Base-by-base conservation (phyloP, 2,113 vertebrate species). In the Nothoprocta perdicaria region DNA sequence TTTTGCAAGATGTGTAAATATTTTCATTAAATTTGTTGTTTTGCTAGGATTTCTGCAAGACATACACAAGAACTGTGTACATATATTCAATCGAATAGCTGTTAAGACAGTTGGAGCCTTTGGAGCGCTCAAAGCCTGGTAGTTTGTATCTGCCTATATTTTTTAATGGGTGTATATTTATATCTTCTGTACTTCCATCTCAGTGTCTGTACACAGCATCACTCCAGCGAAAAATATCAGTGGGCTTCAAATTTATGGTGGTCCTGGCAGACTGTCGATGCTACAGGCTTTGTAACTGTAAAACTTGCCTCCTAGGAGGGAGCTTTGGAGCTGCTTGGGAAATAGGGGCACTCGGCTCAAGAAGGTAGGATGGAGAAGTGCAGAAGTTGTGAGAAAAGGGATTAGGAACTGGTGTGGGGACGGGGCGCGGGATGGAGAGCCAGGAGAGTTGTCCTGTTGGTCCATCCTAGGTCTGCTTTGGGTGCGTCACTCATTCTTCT, bases 331-430 rank as follows among this genome's bases (percentile, higher is more conserved):
- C 8, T 76, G 67, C 13, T 21, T 63, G 58, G 41, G 43, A 83
- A 50, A 33, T 31, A 46, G n/a, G 31, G 38, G 40, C 21, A 31
- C 23, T 5, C n/a, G 11, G 12, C 22, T 84, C 35, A 2, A 3
- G n/a, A 0, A 4, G 40, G 5, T 1, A 5, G 4, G 6, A 4
- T 72, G 7, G 15, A 50, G 27, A 60, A 9, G 22, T 6, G 18
- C 60, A 5, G 50, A 10, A 4, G 15, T 5, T 6, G 35, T 7
- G 38, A 35, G 41, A 83, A 23, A 7, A n/a, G 8, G 40, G 29
- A 14, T 31, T 22, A 17, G 0, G 2, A 60, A 10, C 0, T n/a
- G 15, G 27, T 10, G 48, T 57, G 14, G 6, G 43, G 15, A 52
- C 23, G 7, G 48, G 50, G 21, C 0, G 0, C 13, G 4, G 52